phyloP scores from a whole-genome alignment of 2,113 vertebrate genomes.

The Dasypus novemcinctus region DNA sequence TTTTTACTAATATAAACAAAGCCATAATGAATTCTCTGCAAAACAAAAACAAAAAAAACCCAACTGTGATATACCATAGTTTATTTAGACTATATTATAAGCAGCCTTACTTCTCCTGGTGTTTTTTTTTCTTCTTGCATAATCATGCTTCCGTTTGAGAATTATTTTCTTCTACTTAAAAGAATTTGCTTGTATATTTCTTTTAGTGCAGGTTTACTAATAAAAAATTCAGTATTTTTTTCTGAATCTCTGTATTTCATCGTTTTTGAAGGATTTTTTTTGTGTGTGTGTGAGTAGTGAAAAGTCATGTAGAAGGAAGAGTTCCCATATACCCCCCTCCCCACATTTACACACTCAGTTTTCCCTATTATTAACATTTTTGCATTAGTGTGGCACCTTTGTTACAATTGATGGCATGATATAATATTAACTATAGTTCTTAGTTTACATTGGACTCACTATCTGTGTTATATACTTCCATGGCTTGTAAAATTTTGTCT shows the following conservation, averaged over 20 bases:
- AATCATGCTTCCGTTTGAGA: not conserved
- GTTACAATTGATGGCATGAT: too few relatives aligned
- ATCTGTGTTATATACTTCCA: too few relatives aligned
- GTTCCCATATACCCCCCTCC: too few relatives aligned
- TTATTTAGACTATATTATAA: not conserved
- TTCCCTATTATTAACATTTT: too few relatives aligned
- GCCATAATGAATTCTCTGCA: not conserved
- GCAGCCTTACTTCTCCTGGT: not conserved
- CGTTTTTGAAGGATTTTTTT: not conserved
- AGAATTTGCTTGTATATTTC: not conserved
- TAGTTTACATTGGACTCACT: too few relatives aligned
- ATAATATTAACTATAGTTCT: too few relatives aligned
- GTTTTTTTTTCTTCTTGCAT: not conserved
- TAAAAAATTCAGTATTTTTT: slow-evolving; percentile 12
- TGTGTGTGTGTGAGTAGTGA: too few relatives aligned
- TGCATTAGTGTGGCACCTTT: too few relatives aligned
- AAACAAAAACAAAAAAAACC: too few relatives aligned
- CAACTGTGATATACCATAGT: not conserved
- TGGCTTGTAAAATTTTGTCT: too few relatives aligned
- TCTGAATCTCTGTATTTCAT: not conserved
- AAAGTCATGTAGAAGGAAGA: too few relatives aligned
- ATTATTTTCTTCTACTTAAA: not conserved
- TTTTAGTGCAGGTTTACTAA: not conserved
- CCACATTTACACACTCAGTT: too few relatives aligned
- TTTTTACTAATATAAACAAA: not conserved